Conservation (phyloP, 2,113 vertebrate genomes). For the Agelaius tricolor region DNA sequence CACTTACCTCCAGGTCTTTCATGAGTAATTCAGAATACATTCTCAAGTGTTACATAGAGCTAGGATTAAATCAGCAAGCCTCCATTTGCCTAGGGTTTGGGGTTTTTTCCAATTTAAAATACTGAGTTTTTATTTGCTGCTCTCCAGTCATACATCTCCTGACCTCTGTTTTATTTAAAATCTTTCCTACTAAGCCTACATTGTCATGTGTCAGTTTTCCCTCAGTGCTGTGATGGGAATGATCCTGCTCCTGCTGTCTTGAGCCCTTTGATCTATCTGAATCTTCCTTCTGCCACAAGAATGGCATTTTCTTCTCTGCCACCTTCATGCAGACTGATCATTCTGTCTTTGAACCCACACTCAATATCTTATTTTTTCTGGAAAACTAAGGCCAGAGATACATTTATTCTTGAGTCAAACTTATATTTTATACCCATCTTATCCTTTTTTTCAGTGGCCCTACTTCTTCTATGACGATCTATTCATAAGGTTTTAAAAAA, state of each 20-base stretch:
- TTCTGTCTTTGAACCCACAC: not conserved
- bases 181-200: not conserved
- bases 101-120: not conserved
- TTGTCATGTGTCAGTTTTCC: not conserved
- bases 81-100: not conserved
- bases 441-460: not conserved
- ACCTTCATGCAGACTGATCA: not conserved
- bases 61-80: constrained; percentile 11
- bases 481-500: not conserved
- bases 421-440: not conserved
- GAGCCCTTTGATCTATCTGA: not conserved
- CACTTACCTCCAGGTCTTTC: not conserved
- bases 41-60: not conserved
- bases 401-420: not conserved
- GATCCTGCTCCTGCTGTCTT: not conserved
- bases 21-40: not conserved
- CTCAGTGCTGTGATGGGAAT: not conserved
- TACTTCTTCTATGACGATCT: not conserved
- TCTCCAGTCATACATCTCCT: not conserved
- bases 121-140: not conserved
- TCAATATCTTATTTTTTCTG: not conserved
- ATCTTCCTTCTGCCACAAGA: not conserved
- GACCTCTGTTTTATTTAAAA: not conserved
- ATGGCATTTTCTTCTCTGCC: not conserved
- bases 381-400: not conserved